Conservation (phyloP, 2,797 vertebrate genomes). For the Kryptopterus vitreolus region DNA sequence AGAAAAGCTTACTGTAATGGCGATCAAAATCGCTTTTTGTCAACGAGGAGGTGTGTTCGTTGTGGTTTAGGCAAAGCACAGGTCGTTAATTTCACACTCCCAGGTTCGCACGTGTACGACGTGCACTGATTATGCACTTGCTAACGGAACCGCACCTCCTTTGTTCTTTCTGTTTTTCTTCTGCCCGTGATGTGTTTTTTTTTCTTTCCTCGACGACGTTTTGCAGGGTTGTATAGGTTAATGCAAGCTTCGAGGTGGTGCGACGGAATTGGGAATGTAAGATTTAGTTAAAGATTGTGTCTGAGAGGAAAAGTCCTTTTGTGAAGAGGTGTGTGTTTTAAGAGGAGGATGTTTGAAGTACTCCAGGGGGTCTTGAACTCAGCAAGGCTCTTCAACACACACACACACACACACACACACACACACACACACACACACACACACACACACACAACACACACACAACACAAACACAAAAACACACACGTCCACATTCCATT, state of each 20-base stretch:
- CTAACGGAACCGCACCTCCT: slow-evolving; percentile 3
- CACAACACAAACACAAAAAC: too few relatives aligned
- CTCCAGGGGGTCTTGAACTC: slow-evolving; percentile 43
- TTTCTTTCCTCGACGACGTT: not conserved
- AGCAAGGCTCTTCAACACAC: slow-evolving; percentile 31
- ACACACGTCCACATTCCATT: slow-evolving; percentile 38
- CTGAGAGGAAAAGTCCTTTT: not conserved
- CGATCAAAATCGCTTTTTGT: slow-evolving; percentile 37
- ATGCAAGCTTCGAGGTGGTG: not conserved
- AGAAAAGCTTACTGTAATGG: slow-evolving; percentile 5
- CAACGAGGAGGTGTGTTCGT: slow-evolving; percentile 28
- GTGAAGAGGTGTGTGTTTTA: slow-evolving; percentile 12
- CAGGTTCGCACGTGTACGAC: slow-evolving; percentile 25
- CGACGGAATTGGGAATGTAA: not conserved
- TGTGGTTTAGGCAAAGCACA: slow-evolving; percentile 22
- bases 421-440: too few relatives aligned
- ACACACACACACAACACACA: too few relatives aligned
- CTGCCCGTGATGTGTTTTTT: not conserved
- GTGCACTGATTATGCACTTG: slow-evolving; percentile 8
- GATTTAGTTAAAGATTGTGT: not conserved
- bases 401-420: too few relatives aligned
- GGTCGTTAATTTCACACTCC: slow-evolving; percentile 24
- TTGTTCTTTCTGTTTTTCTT: slow-evolving; percentile 9
- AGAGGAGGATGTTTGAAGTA: slow-evolving; percentile 12
- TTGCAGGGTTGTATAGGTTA: not conserved